Base-by-base conservation (phyloP, 2,888 invertebrate genomes). In the Leptinotarsa juncta region DNA sequence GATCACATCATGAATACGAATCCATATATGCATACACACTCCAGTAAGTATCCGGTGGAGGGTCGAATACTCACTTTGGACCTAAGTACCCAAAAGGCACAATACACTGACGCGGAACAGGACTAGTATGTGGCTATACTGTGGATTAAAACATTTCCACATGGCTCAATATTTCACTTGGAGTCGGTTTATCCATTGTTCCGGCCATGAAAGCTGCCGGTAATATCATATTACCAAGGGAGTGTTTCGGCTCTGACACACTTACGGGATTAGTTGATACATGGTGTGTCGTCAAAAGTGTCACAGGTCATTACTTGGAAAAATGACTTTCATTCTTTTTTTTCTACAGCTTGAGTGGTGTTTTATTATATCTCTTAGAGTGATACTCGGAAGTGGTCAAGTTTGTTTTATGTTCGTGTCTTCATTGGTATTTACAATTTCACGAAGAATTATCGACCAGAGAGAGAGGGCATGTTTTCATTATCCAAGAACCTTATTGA, bases 101-200 rank as follows among this genome's bases (percentile, higher is more conserved):
- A 57, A 57, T 57, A 23, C 23, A n/a, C 18, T 32, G 32, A 32
- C 32, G 32, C 32, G 32, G 7, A 32, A 32, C 32, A 32, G 32
- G 32, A 32, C 57, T 57, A 23, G 20, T 18, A 18, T 18, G 18
- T 20, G 57, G 18, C 57, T 18, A 7, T 16, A 20, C 20, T 57
- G 23, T 20, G 23, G 57, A 57, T 57, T 18, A 18, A 57, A 57
- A 57, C 57, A 57, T 57, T 57, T 57, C 57, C 57, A 57, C 57
- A 57, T 57, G 57, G 57, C 18, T 57, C 57, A 57, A 60, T 60
- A 60, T 60, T 60, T 60, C 26, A 60, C 26, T 60, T 26, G 23
- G 60, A 12, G 60, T 60, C 26, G 16, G 60, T 60, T 60, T 60
- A 60, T 60, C 26, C 60, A 23, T 20, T 26, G 60, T 60, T 12